Percentiles rank a stretch among this genome's conserved stretches.
These are phyloP conservation scores for Tylochromis polylepis DNA, from an alignment of 2,113 vertebrate species.

Conservation along the genomic window DNA sequence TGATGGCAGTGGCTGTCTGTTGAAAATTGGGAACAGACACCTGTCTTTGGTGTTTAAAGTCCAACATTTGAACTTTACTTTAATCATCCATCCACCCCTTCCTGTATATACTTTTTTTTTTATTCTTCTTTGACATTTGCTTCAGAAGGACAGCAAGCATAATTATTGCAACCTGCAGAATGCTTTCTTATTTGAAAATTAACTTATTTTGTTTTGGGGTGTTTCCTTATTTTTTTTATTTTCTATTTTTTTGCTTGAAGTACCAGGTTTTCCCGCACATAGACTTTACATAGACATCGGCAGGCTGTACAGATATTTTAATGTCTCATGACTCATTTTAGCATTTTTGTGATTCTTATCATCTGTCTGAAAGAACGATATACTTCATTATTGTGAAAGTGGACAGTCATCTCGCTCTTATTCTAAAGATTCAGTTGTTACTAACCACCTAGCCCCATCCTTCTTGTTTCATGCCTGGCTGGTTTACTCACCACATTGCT, in stretches of 20 bases:
- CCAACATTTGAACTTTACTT: not conserved
- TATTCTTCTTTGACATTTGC: not conserved
- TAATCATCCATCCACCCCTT: not conserved
- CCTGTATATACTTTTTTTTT: not conserved
- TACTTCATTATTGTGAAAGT: not conserved
- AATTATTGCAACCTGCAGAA: not conserved
- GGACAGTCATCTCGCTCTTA: not conserved
- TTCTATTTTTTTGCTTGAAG: not conserved
- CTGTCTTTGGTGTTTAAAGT: not conserved
- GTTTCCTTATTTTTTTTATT: not conserved
- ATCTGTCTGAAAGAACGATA: not conserved
- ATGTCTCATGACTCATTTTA: not conserved
- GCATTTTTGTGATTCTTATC: not conserved
- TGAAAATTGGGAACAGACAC: not conserved
- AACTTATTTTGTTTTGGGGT: not conserved
- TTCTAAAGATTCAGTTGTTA: not conserved
- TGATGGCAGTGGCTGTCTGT: not conserved
- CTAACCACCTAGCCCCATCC: not conserved
- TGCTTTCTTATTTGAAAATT: not conserved
- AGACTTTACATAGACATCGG: not conserved
- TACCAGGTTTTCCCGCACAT: not conserved
- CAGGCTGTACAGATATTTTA: not conserved
- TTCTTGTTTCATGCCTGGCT: not conserved
- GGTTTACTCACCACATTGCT: not conserved
- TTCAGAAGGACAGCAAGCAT: not conserved